Conservation (phyloP, 2,113 vertebrate species). For the Eonycteris spelaea region DNA sequence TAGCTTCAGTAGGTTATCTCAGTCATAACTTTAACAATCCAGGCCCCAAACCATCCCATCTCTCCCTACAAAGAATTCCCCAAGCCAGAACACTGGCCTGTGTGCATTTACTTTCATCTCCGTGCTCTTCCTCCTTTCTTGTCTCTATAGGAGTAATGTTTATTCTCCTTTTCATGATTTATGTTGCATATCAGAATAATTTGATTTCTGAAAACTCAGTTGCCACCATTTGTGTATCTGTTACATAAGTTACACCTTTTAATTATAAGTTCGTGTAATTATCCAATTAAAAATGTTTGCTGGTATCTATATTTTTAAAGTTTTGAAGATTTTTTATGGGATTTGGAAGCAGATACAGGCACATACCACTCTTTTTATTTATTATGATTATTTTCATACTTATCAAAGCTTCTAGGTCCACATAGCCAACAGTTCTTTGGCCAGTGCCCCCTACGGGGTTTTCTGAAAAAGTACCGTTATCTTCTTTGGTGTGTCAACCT, state of each 20-base stretch:
- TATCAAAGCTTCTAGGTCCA: background rate
- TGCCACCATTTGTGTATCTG: background rate
- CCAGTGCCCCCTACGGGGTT: background rate
- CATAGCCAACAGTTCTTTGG: background rate
- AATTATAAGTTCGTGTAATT: constrained; percentile 8
- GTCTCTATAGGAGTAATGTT: background rate
- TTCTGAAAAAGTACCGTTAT: background rate
- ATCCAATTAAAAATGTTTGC: background rate
- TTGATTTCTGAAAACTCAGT: constrained; percentile 1
- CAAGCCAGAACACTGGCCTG: background rate
- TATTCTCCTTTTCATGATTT: background rate
- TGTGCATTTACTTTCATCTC: background rate
- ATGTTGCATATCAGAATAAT: background rate
- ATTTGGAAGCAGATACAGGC: background rate
- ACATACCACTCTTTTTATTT: background rate
- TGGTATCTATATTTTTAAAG: background rate
- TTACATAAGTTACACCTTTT: background rate
- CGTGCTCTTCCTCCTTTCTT: background rate
- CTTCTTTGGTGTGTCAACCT: background rate
- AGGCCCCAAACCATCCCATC: background rate
- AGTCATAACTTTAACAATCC: background rate
- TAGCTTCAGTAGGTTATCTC: background rate
- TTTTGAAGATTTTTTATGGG: background rate
- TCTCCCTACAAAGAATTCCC: background rate
- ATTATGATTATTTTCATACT: background rate